These are phyloP conservation scores for Macrophya annulata DNA, from an alignment of 2,888 invertebrate species.

Conservation along the genomic window DNA sequence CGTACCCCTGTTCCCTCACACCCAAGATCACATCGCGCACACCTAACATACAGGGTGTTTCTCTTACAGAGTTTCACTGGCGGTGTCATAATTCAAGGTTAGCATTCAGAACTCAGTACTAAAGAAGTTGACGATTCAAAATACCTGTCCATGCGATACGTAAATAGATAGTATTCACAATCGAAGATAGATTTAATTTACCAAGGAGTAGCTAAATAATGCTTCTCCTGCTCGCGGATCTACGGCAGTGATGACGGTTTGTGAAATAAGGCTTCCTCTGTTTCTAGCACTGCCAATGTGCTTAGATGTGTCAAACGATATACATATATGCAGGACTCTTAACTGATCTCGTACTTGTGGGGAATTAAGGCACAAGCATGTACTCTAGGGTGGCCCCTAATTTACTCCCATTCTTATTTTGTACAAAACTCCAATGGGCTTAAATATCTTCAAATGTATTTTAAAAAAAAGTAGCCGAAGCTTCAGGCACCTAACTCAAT, in stretches of 20 bases:
- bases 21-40: not conserved
- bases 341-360: not conserved
- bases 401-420: no score
- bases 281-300: not conserved
- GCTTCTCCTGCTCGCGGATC: not conserved
- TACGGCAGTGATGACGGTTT: not conserved
- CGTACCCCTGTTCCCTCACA: not conserved
- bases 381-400: no score
- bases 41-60: not conserved
- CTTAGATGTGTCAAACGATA: not conserved
- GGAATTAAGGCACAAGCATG: no score
- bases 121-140: not conserved
- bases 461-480: no score
- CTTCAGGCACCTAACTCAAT: no score
- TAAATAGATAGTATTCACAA: not conserved
- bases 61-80: no score
- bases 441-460: no score
- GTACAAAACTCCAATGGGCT: no score
- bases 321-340: not conserved
- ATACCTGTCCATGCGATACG: not conserved
- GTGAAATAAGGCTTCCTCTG: not conserved
- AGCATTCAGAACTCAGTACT: not conserved
- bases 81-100: conserved; percentile 4
- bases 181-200: no score
- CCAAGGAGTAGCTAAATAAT: not conserved